Evolutionary conservation across 2,113 vertebrate species (phyloP), one percentile per base, ranked within the genome.

Genomic region (Cinclus cinclus): DNA sequence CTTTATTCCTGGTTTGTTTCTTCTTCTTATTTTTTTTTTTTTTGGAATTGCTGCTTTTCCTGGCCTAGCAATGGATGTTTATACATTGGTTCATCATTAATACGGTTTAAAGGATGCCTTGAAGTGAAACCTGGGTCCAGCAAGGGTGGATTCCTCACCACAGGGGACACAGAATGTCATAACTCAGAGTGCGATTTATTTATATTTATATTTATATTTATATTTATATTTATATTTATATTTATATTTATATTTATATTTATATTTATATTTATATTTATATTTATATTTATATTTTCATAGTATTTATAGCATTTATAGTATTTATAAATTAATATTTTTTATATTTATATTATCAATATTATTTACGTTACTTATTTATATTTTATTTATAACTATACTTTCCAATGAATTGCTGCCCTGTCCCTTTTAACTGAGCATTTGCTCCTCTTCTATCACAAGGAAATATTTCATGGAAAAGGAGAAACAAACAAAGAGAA

Each of bases 391-490:
- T 47, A 3, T 24, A 37, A 27, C 20, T 15, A 1, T 59, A 22
- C 21, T 49, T 16, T 17, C 18, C 33, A 44, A 31, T 5, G 4
- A 27, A 46, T 46, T 71, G n/a, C 20, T 62, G 27, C 42, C 21
- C 44, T 42, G 28, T 50, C 13, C 31, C 35, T 68, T 50, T 8
- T 0, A 21, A 6, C 6, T 1, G 22, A 50, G 3, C 49, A 0
- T 46, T 68, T 62, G 2, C 33, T 83, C 28, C 23, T 30, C 17
- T 68, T 50, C 3, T 2, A 6, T n/a, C 16, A 4, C 7, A 12
- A 16, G 49, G 33, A 46, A 35, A 33, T 20, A 49, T 55, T 80
- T n/a, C 10, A 12, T 9, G 44, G 53, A 7, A 65, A 44, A 65
- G 22, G 33, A 33, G 50, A 76, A 22, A 23, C 1, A 33, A 47